Conservation (phyloP, 2,113 vertebrate genomes). For the Centropus unirufus region DNA sequence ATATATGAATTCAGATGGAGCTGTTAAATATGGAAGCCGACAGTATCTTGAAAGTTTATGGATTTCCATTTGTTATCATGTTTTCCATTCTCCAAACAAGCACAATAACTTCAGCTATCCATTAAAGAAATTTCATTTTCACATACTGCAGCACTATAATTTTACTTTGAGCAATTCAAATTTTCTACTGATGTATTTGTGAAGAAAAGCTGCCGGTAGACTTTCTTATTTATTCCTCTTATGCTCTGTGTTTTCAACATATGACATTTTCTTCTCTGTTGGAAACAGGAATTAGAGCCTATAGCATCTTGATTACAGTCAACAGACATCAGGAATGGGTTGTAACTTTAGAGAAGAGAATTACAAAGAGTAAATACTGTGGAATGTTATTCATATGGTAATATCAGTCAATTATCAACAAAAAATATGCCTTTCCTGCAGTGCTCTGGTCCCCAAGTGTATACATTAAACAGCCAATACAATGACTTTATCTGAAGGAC, state of each 20-base stretch:
- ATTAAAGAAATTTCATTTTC: background rate
- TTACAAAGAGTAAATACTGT: background rate
- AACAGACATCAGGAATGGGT: background rate
- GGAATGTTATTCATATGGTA: background rate
- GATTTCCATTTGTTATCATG: background rate
- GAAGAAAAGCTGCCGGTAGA: background rate
- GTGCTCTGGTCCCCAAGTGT: background rate
- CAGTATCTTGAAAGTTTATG: background rate
- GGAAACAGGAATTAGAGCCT: background rate
- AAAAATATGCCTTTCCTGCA: background rate
- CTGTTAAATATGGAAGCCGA: conserved; percentile 12
- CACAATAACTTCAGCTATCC: background rate
- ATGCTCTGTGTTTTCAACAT: background rate
- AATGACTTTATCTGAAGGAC: background rate
- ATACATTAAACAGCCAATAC: background rate
- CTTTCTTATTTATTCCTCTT: background rate
- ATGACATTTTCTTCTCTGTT: background rate
- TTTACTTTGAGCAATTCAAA: background rate
- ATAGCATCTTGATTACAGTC: background rate
- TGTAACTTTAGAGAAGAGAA: background rate
- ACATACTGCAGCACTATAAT: background rate
- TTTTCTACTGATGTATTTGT: background rate
- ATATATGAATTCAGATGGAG: background rate
- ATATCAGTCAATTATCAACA: background rate
- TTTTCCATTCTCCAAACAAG: background rate